Conservation (phyloP, 1,140 invertebrate genomes). For the Drosophila suzukii region DNA sequence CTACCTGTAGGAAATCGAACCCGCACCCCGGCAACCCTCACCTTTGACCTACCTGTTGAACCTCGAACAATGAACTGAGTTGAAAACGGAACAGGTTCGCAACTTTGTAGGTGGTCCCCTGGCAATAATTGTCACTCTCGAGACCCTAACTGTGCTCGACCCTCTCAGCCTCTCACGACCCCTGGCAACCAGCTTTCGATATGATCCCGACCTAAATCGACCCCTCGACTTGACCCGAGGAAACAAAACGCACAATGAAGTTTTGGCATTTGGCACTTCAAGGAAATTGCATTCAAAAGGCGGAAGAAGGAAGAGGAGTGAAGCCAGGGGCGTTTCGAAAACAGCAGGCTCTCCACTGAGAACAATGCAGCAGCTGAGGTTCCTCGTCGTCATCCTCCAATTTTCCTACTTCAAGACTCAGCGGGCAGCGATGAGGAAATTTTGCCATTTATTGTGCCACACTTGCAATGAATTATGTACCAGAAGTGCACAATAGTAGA, state of each 20-base stretch:
- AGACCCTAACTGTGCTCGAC: slow-evolving; percentile 24
- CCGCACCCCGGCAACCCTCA: neutral
- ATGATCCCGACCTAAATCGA: slow-evolving; percentile 31
- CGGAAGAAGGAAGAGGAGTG: slow-evolving; percentile 57
- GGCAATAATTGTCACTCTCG: slow-evolving; percentile 45
- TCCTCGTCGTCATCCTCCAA: slow-evolving; percentile 4
- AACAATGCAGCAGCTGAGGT: slow-evolving; percentile 33
- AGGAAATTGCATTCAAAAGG: slow-evolving; percentile 56
- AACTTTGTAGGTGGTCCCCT: slow-evolving; percentile 41
- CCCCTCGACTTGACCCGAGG: slow-evolving; percentile 32
- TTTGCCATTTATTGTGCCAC: slow-evolving; percentile 12
- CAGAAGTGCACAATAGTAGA: slow-evolving; percentile 17
- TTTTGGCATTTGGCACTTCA: slow-evolving; percentile 67
- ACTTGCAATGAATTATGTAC: slow-evolving; percentile 22
- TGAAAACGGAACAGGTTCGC: slow-evolving; percentile 40
- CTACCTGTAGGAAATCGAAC: slow-evolving; percentile 21
- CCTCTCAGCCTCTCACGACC: slow-evolving; percentile 20
- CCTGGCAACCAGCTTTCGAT: slow-evolving; percentile 46
- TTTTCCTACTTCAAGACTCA: slow-evolving; percentile 46
- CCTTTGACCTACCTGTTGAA: slow-evolving; percentile 37
- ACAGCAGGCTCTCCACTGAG: slow-evolving; percentile 36
- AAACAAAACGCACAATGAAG: slow-evolving; percentile 54
- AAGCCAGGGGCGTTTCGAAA: neutral
- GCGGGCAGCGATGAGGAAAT: slow-evolving; percentile 30
- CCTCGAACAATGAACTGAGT: slow-evolving; percentile 21